Evolutionary conservation across 2,797 vertebrate species (phyloP), one percentile per base, ranked within the genome.

Genomic region (Iguana delicatissima): DNA sequence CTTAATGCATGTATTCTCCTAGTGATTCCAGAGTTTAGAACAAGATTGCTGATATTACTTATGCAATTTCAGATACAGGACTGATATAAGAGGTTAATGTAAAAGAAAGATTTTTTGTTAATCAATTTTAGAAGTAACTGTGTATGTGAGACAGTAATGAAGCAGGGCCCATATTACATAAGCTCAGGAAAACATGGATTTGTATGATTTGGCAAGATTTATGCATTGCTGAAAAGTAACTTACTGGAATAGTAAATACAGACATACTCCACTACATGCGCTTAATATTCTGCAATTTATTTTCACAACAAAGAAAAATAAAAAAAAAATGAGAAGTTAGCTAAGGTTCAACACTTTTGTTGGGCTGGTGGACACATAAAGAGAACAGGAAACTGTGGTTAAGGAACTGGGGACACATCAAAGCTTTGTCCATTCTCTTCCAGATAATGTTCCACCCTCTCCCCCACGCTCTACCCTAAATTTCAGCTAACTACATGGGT

Each of bases 221-320:
- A 85, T 20, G 2, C 2, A 87, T 64, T 69, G 80, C 77, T 80
- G n/a, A 80, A 80, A 50, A 85, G 52, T 79, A 84, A 85, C 62
- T 85, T 85, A 69, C 89, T 10, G 26, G 62, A 85, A 80, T 22
- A 85, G 13, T 16, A 89, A 69, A 42, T 72, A 72, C 20, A 89
- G 74, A 85, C 8, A 46, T 26, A 73, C 20, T 89, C 76, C 50
- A 84, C 76, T 85, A 85, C 46, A 85, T 57, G 24, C 38, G 22
- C 50, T 72, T 90, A 85, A 80, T 73, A 26, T 12, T 72, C 84
- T 85, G 76, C 12, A 79, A 42, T 80, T 89, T 89, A 55, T 69
- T 89, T 77, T 79, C 12, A 22, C 20, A 76, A 24, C 35, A 73
- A 74, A 76, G 22, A 84, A 72, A 89, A 84, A 89, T 50, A 82